A percentile compares a stretch with the other conserved stretches of the same genome.
These are phyloP conservation scores for Campoplex capitator DNA, from an alignment of 2,888 invertebrate genomes.

Conservation along the genomic window DNA sequence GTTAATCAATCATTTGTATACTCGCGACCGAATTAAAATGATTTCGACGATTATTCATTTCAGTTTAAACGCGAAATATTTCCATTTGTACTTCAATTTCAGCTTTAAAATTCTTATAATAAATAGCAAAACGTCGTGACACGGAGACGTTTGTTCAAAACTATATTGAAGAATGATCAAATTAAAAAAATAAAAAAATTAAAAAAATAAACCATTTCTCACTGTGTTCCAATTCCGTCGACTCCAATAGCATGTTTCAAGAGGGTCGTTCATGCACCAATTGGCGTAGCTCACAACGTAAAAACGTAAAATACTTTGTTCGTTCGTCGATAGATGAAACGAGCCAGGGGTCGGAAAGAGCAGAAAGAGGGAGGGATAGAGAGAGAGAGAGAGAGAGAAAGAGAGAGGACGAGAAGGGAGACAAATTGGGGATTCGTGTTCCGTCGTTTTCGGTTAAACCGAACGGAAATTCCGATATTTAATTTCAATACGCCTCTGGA, in stretches of 20 bases:
- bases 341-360: slow-evolving; percentile 11
- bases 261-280: not conserved
- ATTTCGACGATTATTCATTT: no score
- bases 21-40: no score
- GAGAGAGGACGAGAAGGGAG: slow-evolving; percentile 22
- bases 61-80: no score
- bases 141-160: not conserved
- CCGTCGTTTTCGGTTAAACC: slow-evolving; percentile 61
- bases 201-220: not conserved
- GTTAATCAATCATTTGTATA: no score
- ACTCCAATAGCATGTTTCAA: not conserved
- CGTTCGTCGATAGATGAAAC: slow-evolving; percentile 18
- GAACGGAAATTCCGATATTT: slow-evolving; percentile 64
- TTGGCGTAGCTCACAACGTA: not conserved
- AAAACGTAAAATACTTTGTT: slow-evolving; percentile 23
- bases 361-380: slow-evolving; percentile 3
- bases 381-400: no score
- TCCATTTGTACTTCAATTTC: no score
- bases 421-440: slow-evolving; percentile 62
- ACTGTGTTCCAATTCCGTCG: not conserved
- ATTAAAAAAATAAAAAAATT: no score
- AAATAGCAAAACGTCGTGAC: no score
- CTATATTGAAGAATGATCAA: not conserved
- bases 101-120: no score
- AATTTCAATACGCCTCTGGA: slow-evolving; percentile 61